Evolutionary conservation across 2,113 vertebrate species (phyloP), one percentile per base, ranked within the genome.

Genomic region (Fregetta grallaria): DNA sequence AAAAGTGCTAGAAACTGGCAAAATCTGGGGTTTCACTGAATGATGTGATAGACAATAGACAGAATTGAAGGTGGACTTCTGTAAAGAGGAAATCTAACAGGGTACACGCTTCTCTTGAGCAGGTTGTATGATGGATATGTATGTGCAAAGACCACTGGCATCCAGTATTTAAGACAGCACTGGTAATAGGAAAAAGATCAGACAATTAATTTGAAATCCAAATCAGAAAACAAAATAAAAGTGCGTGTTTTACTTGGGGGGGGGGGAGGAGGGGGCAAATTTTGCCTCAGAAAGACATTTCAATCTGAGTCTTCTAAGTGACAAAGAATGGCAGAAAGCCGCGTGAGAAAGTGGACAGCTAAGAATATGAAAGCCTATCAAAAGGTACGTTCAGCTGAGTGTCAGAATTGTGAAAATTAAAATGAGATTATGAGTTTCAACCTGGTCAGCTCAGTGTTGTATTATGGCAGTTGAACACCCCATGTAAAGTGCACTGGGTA

Each of bases 191-290:
- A 82, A 70, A 67, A 83, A 61, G 34, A 50, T 77, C 26, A 78
- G n/a, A 53, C 4, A 83, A 66, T 65, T 22, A 61, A 82, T 78
- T 58, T 71, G 25, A 79, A 91, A 72, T 71, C 22, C 25, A 67
- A 78, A 21, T 52, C 17, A 61, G 66, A 86, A 92, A 75, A 27
- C 6, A 1, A 80, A 80, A 47, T 21, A 27, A 32, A 77, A 61
- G 3, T 29, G n/a, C n/a, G 23, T 59, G 22, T 47, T 73, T 67
- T 84, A 58, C 29, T 63, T 1, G 25, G 18, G 15, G 5, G 9
- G 2, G 6, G 15, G 9, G 15, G 27, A 3, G n/a, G 14, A 32
- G 5, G 36, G 3, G 13, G 19, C 1, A 1, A 15, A 15, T 80
- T 38, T 86, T 63, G 17, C 17, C 23, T 42, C 42, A 66, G 65